These are phyloP conservation scores for Bathybates hornii DNA, from an alignment of 2,113 vertebrate genomes.

Conservation along the genomic window DNA sequence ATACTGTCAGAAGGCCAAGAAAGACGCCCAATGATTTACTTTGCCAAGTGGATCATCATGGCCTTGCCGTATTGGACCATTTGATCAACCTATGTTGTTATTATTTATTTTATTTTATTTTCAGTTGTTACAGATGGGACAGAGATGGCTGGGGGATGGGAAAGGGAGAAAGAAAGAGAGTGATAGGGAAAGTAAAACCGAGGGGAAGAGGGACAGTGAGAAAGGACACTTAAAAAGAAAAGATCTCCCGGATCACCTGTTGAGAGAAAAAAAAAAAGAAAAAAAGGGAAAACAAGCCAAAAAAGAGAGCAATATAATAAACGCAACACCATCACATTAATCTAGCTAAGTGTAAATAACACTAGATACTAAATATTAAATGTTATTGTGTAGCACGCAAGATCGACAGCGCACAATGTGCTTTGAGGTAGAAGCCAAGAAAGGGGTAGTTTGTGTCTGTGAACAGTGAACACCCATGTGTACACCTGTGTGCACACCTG, in stretches of 20 bases:
- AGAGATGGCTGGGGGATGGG: too few species aligned
- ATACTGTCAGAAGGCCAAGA: not conserved
- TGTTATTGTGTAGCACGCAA: not conserved
- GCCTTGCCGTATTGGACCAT: too few species aligned
- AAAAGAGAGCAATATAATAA: not conserved
- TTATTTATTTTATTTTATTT: too few species aligned
- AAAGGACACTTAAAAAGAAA: too few species aligned
- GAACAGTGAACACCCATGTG: not conserved
- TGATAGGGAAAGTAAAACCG: too few species aligned
- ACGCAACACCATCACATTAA: not conserved
- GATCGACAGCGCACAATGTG: accelerated
- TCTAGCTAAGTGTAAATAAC: not conserved
- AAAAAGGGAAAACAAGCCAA: not conserved
- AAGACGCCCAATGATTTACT: not conserved
- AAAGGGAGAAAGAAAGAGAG: too few species aligned
- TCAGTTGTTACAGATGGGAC: too few species aligned
- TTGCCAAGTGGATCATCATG: too few species aligned
- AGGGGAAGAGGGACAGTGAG: too few species aligned
- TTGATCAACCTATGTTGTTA: too few species aligned
- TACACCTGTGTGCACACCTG: not conserved
- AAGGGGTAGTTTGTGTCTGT: not conserved
- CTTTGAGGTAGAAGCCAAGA: not conserved
- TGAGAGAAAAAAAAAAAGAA: too few species aligned
- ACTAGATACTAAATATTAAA: not conserved
- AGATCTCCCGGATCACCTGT: too few species aligned